These are phyloP conservation scores for Tuta absoluta DNA, from an alignment of 2,888 invertebrate genomes.

Conservation along the genomic window DNA sequence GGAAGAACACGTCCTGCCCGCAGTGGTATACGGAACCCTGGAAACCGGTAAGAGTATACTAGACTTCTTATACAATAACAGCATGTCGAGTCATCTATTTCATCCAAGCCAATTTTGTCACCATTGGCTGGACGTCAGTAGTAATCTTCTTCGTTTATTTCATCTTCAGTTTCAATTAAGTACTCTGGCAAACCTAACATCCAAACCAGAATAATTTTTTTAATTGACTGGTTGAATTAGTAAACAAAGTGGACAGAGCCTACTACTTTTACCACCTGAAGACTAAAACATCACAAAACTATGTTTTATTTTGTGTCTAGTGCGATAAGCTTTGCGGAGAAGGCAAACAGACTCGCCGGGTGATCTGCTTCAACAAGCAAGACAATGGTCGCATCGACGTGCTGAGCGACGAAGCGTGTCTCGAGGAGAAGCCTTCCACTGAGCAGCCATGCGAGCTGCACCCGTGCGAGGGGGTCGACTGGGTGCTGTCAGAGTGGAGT, in stretches of 20 bases:
- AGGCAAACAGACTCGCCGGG: slow-evolving; percentile 90
- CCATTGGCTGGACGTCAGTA: too few relatives aligned
- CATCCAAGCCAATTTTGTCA: too few relatives aligned
- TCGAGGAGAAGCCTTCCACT: slow-evolving; percentile 85
- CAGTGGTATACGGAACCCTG: slow-evolving; percentile 94
- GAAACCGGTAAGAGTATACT: slow-evolving; percentile 86
- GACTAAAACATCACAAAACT: too few relatives aligned
- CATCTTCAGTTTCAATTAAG: too few relatives aligned
- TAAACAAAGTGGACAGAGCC: too few relatives aligned
- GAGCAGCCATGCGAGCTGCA: slow-evolving; percentile 87
- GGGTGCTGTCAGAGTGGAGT: slow-evolving; percentile 93
- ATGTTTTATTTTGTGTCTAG: slow-evolving; percentile 63
- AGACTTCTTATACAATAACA: too few relatives aligned
- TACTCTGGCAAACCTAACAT: too few relatives aligned
- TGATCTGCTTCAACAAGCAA: slow-evolving; percentile 88
- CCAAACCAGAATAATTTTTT: too few relatives aligned
- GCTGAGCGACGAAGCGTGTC: slow-evolving; percentile 84
- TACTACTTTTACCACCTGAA: too few relatives aligned
- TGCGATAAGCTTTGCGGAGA: slow-evolving; percentile 95
- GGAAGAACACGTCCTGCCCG: slow-evolving; percentile 89
- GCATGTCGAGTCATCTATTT: too few relatives aligned
- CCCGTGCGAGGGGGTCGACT: slow-evolving; percentile 95
- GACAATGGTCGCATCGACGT: slow-evolving; percentile 83
- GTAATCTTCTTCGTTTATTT: too few relatives aligned
- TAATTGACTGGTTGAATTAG: too few relatives aligned